Evolutionary conservation across 2,113 vertebrate genomes (phyloP).

Genomic region (Eleginops maclovinus): DNA sequence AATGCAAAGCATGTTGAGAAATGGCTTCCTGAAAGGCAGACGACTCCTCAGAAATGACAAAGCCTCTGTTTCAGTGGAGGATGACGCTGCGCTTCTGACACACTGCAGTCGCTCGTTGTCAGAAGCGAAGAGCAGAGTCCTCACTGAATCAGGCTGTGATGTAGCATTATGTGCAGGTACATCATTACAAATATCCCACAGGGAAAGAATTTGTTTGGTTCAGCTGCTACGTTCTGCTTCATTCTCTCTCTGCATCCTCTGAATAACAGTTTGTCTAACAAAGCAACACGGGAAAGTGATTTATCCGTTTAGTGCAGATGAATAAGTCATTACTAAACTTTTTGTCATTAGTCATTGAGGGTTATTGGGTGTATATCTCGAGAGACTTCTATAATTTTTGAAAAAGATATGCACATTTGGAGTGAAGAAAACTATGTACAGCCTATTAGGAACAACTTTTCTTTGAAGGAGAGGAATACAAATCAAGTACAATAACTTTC

Average conservation of each 20-base stretch:
- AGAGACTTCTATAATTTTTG: not conserved
- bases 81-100: conserved; percentile 7
- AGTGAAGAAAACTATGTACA: not conserved
- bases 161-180: conserved; percentile 1
- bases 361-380: not conserved
- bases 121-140: not conserved
- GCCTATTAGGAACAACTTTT: not conserved
- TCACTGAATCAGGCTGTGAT: conserved; percentile 3
- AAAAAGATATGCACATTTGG: not conserved
- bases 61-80: conserved; percentile 11
- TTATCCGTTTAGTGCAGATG: conserved; percentile 9
- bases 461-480: not conserved
- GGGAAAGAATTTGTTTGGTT: not conserved
- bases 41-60: conserved; percentile 13
- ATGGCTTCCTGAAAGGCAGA: conserved; percentile 20
- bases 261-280: not conserved
- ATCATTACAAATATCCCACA: not conserved
- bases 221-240: not conserved
- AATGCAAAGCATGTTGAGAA: conserved; percentile 8
- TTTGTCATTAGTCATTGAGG: not conserved
- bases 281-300: not conserved
- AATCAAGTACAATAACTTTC: not conserved
- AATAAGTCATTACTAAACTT: not conserved
- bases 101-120: not conserved
- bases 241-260: not conserved